Evolutionary conservation across 2,888 invertebrate genomes (phyloP).

Genomic region (Tethea ocularis): DNA sequence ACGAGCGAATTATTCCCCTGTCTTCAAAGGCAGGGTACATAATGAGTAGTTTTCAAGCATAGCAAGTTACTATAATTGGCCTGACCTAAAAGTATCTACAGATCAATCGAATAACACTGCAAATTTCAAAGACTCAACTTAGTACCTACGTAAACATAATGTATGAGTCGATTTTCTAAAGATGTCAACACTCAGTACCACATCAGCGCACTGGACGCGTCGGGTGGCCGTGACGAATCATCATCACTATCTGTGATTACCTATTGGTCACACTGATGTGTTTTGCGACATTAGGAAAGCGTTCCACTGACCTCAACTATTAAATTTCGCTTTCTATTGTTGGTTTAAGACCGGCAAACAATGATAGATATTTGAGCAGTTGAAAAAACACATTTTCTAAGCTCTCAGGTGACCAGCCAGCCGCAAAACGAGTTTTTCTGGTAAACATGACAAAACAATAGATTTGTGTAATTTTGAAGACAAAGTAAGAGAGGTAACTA

Average conservation of each 20-base stretch:
- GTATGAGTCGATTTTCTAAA: constrained; percentile 30
- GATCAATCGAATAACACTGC: too few species aligned
- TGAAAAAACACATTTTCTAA: constrained; percentile 1
- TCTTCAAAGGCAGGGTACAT: too few species aligned
- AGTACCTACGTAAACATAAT: constrained; percentile 21
- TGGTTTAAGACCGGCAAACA: constrained; percentile 21
- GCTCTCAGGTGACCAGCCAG: background rate
- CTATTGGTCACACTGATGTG: constrained; percentile 51
- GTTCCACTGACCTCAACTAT: constrained; percentile 58
- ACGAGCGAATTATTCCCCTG: too few species aligned
- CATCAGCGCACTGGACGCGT: constrained; percentile 12
- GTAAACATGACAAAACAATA: background rate
- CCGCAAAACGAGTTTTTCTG: background rate
- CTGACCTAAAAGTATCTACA: too few species aligned
- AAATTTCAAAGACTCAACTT: too few species aligned
- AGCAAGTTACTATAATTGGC: background rate
- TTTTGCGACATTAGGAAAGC: constrained; percentile 54
- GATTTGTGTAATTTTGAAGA: background rate
- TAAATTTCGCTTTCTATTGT: constrained; percentile 62
- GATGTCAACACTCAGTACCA: constrained; percentile 31
- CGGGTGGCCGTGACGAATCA: constrained; percentile 46
- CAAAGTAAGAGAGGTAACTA: background rate
- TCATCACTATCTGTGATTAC: constrained; percentile 39
- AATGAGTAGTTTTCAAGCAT: too few species aligned
- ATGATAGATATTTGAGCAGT: background rate